phyloP scores from a whole-genome alignment of 2,888 invertebrate genomes.

The Dryomyza anilis region DNA sequence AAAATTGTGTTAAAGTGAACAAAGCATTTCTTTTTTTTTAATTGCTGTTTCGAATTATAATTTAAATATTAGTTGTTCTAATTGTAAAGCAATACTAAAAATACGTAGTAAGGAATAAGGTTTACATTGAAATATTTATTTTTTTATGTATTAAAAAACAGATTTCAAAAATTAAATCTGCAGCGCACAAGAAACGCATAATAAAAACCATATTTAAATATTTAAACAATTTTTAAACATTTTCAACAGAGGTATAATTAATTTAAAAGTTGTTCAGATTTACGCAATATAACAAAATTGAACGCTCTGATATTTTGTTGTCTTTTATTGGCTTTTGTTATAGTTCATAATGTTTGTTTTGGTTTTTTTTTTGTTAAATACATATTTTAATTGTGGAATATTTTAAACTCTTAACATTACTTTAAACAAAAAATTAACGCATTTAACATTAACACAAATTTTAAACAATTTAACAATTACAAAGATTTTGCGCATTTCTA shows the following conservation, averaged over 20 bases:
- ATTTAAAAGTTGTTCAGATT: not conserved
- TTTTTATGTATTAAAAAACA: slow-evolving; percentile 1
- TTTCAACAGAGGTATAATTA: not conserved
- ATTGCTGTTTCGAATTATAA: not conserved
- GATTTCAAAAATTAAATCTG: slow-evolving; percentile 47
- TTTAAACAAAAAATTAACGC: too few relatives aligned
- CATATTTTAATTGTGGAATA: too few relatives aligned
- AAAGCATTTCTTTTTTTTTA: too few relatives aligned
- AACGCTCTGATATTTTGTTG: not conserved
- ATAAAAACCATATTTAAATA: not conserved
- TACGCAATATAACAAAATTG: not conserved
- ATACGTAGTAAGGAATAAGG: slow-evolving; percentile 2
- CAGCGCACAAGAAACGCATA: slow-evolving; percentile 8
- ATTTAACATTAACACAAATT: too few relatives aligned
- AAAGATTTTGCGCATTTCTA: not conserved
- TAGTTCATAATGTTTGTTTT: not conserved
- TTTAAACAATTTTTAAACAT: not conserved
- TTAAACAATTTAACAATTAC: too few relatives aligned
- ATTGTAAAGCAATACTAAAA: not conserved
- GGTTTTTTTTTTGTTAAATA: not conserved
- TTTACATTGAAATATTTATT: not conserved
- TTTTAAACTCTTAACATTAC: too few relatives aligned
- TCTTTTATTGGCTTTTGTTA: not conserved
- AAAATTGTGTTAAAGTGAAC: slow-evolving; percentile 27
- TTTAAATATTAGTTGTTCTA: not conserved